Conservation (phyloP, 2,888 invertebrate genomes). For the Ophonus ardosiacus region DNA sequence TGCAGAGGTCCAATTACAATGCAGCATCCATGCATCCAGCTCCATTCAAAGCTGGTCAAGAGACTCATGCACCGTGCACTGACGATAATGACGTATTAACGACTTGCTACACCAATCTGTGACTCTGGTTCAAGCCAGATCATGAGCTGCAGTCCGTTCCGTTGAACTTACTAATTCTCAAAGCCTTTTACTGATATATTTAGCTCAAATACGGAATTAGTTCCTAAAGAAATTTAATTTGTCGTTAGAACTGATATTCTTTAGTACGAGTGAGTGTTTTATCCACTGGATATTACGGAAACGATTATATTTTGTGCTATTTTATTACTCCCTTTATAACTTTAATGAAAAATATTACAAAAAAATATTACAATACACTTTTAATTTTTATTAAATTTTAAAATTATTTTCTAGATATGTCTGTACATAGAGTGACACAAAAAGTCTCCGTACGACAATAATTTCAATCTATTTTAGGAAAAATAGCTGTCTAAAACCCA, state of each 20-base stretch:
- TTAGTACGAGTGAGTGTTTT: not conserved
- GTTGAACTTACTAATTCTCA: not conserved
- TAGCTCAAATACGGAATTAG: not conserved
- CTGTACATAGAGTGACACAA: too few species aligned
- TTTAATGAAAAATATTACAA: too few species aligned
- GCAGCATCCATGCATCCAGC: slow-evolving; percentile 34
- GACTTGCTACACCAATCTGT: slow-evolving; percentile 39
- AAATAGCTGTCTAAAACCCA: too few species aligned
- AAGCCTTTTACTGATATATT: not conserved
- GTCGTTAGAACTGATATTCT: not conserved
- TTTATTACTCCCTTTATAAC: too few species aligned
- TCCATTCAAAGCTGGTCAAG: slow-evolving; percentile 41
- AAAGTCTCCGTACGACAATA: too few species aligned
- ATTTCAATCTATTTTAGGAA: too few species aligned
- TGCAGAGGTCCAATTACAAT: slow-evolving; percentile 35
- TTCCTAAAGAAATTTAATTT: not conserved
- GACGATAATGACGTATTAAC: slow-evolving; percentile 40
- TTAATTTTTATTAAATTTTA: too few species aligned
- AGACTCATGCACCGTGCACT: slow-evolving; percentile 38
- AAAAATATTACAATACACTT: too few species aligned
- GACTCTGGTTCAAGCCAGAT: slow-evolving; percentile 33
- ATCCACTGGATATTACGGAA: not conserved
- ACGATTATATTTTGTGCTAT: not conserved
- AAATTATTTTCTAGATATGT: too few species aligned
- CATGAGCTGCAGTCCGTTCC: slow-evolving; percentile 14